Conservation (phyloP, 2,888 invertebrate species). For the Himalopsyche kuldschensis region DNA sequence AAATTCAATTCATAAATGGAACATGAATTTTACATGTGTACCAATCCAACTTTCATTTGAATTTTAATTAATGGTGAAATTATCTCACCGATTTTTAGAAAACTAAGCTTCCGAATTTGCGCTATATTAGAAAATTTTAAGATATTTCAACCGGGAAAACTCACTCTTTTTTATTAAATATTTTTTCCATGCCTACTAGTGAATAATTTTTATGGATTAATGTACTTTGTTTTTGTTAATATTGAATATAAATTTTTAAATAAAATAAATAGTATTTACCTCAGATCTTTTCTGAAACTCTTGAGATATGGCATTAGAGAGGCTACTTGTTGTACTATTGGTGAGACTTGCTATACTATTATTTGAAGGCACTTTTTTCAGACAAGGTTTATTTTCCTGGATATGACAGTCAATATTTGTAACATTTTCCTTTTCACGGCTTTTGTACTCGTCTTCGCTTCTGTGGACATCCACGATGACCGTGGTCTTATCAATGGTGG, state of each 20-base stretch:
- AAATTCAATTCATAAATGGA: too few species aligned
- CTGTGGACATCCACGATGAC: slow-evolving; percentile 78
- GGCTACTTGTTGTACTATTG: slow-evolving; percentile 53
- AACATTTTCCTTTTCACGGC: slow-evolving; percentile 23
- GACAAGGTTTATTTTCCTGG: slow-evolving; percentile 36
- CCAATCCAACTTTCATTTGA: too few species aligned
- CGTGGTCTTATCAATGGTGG: slow-evolving; percentile 61
- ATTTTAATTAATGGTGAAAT: too few species aligned
- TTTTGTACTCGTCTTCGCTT: slow-evolving; percentile 48
- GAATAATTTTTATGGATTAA: too few species aligned
- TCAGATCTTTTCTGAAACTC: slow-evolving; percentile 70
- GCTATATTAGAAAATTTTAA: too few species aligned
- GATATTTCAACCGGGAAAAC: too few species aligned
- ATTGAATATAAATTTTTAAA: not conserved
- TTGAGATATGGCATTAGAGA: slow-evolving; percentile 70
- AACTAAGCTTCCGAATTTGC: too few species aligned
- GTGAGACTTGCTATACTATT: slow-evolving; percentile 47
- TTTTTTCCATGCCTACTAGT: too few species aligned
- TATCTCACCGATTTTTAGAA: too few species aligned
- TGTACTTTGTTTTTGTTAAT: too few species aligned
- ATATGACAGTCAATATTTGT: slow-evolving; percentile 43
- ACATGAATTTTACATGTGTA: too few species aligned
- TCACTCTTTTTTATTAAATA: too few species aligned
- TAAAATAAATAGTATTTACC: slow-evolving; percentile 48
- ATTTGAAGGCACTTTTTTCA: slow-evolving; percentile 49